Evolutionary conservation across 2,888 invertebrate genomes (phyloP), one percentile per base, ranked within the genome.

Genomic region (Apodemia duryi): DNA sequence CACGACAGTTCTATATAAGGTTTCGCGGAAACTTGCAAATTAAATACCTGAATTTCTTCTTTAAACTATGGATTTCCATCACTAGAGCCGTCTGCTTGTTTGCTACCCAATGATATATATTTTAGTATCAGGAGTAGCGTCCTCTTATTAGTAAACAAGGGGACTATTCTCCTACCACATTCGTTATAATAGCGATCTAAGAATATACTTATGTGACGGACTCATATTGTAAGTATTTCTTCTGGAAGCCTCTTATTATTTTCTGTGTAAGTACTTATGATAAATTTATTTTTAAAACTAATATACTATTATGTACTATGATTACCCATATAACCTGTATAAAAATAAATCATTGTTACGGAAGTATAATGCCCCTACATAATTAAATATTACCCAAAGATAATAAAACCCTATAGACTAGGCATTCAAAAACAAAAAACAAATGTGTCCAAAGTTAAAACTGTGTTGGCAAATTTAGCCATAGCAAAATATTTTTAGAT

Each of bases 301-400:
- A 43, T 43, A 43, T 3, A 43, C 43, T 43, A 43, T 43, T 43
- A 43, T 43, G 43, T 43, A 43, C 43, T 43, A 43, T 13, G 13
- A 13, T 46, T 46, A 46, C n/a, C n/a, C 49, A 49, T 49, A 49
- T n/a, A n/a, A n/a, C 49, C 49, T 49, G 49, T 49, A 49, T 49
- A 49, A 49, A 49, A 49, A 49, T 49, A 49, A 49, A 49, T n/a
- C n/a, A 49, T 49, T n/a, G n/a, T 49, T 49, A 49, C 49, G 49
- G 11, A 49, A 49, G 49, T 49, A 49, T 49, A 49, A 49, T 49
- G 49, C 49, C 49, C 49, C 49, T 49, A 49, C 0, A 49, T n/a
- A 49, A 49, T 49, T 49, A 49, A 49, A 49, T 49, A 49, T 6
- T 49, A 49, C n/a, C 13, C 49, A n/a, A n/a, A 49, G 13, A 49